These are phyloP conservation scores for Apus apus DNA, from an alignment of 2,113 vertebrate species.

Conservation along the genomic window DNA sequence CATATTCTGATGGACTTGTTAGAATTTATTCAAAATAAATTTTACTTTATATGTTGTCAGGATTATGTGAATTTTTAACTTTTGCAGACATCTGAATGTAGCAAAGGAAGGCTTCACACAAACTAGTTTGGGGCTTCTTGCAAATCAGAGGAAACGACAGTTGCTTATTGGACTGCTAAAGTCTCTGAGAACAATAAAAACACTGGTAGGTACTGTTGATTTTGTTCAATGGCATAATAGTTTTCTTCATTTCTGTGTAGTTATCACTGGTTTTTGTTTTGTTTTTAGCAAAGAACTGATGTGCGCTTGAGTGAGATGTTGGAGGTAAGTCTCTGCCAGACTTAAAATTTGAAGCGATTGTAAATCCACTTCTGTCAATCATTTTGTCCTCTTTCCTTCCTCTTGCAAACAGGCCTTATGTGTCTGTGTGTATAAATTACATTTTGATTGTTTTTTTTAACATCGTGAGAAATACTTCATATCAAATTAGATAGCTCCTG, in stretches of 20 bases:
- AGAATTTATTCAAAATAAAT: neutral
- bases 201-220: constrained; percentile 81
- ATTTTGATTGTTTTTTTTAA: neutral
- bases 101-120: constrained; percentile 96
- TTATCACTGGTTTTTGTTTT: neutral
- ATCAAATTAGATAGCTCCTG: neutral
- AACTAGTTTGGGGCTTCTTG: constrained; percentile 93
- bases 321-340: constrained; percentile 82
- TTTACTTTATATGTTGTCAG: neutral
- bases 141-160: constrained; percentile 94
- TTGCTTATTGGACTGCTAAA: constrained; percentile 93
- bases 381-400: neutral
- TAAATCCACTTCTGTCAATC: neutral
- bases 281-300: constrained; percentile 95
- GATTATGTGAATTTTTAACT: neutral
- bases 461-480: neutral
- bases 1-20: neutral
- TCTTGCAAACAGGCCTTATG: neutral
- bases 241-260: neutral
- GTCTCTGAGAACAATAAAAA: constrained; percentile 98
- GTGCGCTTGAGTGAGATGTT: constrained; percentile 98
- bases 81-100: constrained; percentile 86
- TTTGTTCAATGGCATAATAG: neutral
- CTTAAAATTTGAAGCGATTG: neutral
- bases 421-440: neutral